Base-by-base conservation (phyloP, 1,140 invertebrate genomes). In the Notospermus geniculatus region DNA sequence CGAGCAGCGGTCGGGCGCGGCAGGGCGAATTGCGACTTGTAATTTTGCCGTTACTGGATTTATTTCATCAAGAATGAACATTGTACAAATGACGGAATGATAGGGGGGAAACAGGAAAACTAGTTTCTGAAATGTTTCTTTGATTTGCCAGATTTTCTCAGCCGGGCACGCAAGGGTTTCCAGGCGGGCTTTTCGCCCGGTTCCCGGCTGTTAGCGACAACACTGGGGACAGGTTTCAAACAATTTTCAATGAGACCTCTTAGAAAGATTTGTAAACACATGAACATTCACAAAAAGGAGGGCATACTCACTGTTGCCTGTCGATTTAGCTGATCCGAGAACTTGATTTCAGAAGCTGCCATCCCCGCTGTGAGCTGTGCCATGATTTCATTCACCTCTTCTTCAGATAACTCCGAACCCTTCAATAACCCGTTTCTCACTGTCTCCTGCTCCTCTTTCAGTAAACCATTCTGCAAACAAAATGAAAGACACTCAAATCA, bases 321-420 rank as follows among this genome's bases (percentile, higher is more conserved):
- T 19, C 58, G 25, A 19, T 17, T 23, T 13, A 29, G n/a, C 22
- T 64, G 57, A 1, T 36, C 59, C 11, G 41, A 43, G 2, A 64
- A 36, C 43, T 64, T 53, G 22, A 32, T 23, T 46, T 64, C 58
- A 17, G 30, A 36, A 17, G 46, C 46, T 2, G 57, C 58, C 50
- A 64, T 55, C 19, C 54, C 46, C 9, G 60, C n/a, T 13, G 63
- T 56, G 11, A 60, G 27, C 25, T 64, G 29, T 2, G 58, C 58
- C 58, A 64, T 15, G 23, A 64, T 54, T 23, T 23, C 54, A 54
- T 64, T 58, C 0, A 64, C 46, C 46, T 63, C 45, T 28, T 9
- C 43, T 22, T 59, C 62, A 7, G 60, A 30, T n/a, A 62, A 50
- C 29, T 55, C 50, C 4, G 59, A 54, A 4, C 23, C 19, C 19